phyloP scores from a whole-genome alignment of 1,140 invertebrate species.

The Marisa cornuarietis region DNA sequence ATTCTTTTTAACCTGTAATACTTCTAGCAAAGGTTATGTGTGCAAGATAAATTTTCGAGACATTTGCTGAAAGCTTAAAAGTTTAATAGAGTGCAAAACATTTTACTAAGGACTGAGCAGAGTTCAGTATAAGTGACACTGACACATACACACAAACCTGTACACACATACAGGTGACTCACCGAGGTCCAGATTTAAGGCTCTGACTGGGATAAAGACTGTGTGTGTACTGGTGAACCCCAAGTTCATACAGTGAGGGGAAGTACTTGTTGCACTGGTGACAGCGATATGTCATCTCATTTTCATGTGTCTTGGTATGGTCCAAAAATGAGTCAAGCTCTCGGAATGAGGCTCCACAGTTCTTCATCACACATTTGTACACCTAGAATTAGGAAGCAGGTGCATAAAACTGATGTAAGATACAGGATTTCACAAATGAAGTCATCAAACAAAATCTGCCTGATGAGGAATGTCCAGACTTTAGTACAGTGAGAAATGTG shows the following conservation, averaged over 20 bases:
- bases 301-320: constrained; percentile 71
- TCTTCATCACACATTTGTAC: constrained; percentile 75
- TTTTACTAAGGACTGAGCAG: background rate
- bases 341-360: constrained; percentile 72
- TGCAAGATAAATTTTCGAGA: no score
- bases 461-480: no score
- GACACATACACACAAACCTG: background rate
- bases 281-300: constrained; percentile 73
- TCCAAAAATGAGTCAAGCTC: constrained; percentile 75
- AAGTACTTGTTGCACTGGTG: constrained; percentile 74
- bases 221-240: constrained; percentile 74
- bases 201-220: constrained; percentile 67
- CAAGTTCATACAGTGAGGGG: constrained; percentile 72
- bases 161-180: constrained; percentile 29
- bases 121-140: no score
- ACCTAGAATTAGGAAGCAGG: constrained; percentile 67
- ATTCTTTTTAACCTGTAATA: no score
- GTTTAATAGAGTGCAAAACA: no score
- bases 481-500: no score
- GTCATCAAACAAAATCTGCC: no score
- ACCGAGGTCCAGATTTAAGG: constrained; percentile 65
- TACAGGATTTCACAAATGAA: no score
- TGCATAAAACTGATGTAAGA: no score
- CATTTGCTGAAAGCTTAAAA: no score
- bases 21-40: no score